These are phyloP conservation scores for Anadara kagoshimensis DNA, from an alignment of 1,140 invertebrate species.

Conservation along the genomic window DNA sequence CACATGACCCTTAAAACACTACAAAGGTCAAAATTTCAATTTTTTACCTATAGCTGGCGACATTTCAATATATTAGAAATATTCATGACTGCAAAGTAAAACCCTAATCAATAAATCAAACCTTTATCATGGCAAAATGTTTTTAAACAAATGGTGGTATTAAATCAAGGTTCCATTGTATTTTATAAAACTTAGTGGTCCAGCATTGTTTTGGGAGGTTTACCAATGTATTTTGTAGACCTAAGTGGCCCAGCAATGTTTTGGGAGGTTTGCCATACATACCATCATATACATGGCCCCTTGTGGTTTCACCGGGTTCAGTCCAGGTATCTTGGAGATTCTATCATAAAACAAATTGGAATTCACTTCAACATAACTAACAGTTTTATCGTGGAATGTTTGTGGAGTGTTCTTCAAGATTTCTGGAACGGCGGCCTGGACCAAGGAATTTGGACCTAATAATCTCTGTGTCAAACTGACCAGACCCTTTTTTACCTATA, in stretches of 20 bases:
- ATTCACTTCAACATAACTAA: conserved; percentile 87
- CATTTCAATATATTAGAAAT: no score
- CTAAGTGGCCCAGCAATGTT: not conserved
- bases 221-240: no score
- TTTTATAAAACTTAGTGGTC: not conserved
- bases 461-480: conserved; percentile 87
- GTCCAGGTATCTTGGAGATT: conserved; percentile 83
- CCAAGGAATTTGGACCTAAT: conserved; percentile 91
- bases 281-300: conserved; percentile 99
- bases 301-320: conserved; percentile 94
- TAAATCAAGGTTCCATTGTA: no score
- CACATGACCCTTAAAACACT: no score
- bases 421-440: conserved; percentile 93
- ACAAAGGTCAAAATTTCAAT: no score
- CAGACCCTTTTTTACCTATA: conserved; percentile 82
- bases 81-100: no score
- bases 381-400: conserved; percentile 86
- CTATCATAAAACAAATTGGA: conserved; percentile 86
- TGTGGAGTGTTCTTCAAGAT: conserved; percentile 91
- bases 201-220: no score
- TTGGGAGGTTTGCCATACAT: conserved; percentile 66
- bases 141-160: no score
- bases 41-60: no score
- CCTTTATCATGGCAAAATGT: no score
- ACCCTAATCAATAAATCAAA: no score